Evolutionary conservation across 2,113 vertebrate species (phyloP).

Genomic region (Cnemophilus loriae): DNA sequence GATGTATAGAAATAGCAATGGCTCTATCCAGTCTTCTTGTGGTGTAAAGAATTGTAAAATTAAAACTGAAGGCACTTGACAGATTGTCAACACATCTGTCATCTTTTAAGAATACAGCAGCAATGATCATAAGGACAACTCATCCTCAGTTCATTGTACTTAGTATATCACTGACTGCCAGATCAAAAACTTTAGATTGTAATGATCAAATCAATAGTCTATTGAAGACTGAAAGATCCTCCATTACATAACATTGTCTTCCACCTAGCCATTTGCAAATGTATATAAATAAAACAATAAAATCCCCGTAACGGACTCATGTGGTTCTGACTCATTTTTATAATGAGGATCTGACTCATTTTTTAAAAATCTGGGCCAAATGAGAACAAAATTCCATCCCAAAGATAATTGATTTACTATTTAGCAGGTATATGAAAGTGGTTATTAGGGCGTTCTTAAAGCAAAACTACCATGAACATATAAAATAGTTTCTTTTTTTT

Average conservation of each 20-base stretch:
- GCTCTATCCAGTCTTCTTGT: background rate
- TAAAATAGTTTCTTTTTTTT: background rate
- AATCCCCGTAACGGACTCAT: background rate
- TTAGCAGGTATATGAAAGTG: background rate
- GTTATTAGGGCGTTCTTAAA: background rate
- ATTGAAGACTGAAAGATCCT: background rate
- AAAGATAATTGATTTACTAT: background rate
- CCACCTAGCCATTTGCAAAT: background rate
- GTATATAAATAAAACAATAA: conserved; percentile 4
- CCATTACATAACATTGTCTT: background rate
- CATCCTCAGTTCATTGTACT: background rate
- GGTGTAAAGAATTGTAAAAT: background rate
- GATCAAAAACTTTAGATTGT: background rate
- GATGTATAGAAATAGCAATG: background rate
- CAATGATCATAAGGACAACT: background rate
- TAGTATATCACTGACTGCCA: background rate
- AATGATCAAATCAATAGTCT: background rate
- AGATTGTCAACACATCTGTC: background rate
- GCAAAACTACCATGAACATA: conserved; percentile 14
- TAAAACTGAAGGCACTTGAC: background rate
- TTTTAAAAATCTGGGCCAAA: background rate
- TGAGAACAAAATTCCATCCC: background rate
- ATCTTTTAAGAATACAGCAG: background rate
- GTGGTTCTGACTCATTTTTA: background rate
- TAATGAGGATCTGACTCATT: background rate